Evolutionary conservation across 2,113 vertebrate genomes (phyloP).

Genomic region (Lophura nycthemera): DNA sequence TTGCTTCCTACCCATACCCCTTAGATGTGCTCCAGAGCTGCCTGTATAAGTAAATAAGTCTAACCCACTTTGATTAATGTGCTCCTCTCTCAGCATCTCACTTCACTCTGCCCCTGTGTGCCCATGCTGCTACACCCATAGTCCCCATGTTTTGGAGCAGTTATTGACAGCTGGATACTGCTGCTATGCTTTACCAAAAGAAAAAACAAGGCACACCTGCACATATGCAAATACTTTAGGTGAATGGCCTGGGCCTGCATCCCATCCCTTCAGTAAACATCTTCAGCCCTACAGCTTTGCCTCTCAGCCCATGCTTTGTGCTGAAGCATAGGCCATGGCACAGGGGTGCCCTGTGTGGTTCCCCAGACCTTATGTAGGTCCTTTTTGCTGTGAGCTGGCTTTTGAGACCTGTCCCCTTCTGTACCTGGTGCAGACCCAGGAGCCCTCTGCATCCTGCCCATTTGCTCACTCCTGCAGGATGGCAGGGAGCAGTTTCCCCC

Average conservation of each 20-base stretch:
- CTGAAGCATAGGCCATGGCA: background rate
- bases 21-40: background rate
- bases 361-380: background rate
- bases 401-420: background rate
- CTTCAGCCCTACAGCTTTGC: background rate
- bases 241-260: background rate
- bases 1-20: background rate
- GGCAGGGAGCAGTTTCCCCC: background rate
- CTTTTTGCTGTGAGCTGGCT: background rate
- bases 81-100: background rate
- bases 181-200: background rate
- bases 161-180: background rate
- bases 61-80: background rate
- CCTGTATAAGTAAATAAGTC: background rate
- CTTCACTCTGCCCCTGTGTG: accelerated
- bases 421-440: background rate
- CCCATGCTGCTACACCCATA: background rate
- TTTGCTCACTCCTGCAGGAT: background rate
- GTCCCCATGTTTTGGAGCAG: background rate
- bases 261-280: background rate
- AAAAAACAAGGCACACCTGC: background rate
- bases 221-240: background rate
- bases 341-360: background rate
- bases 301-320: background rate
- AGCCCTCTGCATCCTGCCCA: background rate